These are phyloP conservation scores for Pegoplata infirma DNA, from an alignment of 2,888 invertebrate species.

Conservation along the genomic window DNA sequence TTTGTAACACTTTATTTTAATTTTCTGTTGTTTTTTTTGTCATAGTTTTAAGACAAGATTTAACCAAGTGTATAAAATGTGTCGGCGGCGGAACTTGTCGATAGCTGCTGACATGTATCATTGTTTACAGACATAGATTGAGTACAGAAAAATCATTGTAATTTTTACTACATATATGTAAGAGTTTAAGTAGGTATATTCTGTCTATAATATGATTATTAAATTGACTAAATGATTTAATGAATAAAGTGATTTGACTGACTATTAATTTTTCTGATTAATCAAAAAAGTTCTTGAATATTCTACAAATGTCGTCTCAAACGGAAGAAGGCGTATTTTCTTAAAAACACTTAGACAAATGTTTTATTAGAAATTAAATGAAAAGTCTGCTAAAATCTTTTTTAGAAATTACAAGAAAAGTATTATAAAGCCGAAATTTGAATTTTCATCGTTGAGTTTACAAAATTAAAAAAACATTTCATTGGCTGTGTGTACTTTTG, in stretches of 20 bases:
- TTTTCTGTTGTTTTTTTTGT: too few relatives aligned
- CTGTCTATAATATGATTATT: background rate
- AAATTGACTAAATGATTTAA: background rate
- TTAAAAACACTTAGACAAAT: too few relatives aligned
- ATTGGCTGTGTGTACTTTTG: too few relatives aligned
- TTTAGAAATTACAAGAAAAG: too few relatives aligned
- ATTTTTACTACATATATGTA: too few relatives aligned
- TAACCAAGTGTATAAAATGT: conserved; percentile 10
- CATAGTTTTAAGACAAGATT: conserved; percentile 15
- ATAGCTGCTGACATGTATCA: conserved; percentile 19
- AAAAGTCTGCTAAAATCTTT: too few relatives aligned
- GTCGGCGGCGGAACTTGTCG: conserved; percentile 45
- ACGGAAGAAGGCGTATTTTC: background rate
- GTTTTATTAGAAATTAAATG: background rate
- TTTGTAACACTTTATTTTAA: conserved; percentile 24
- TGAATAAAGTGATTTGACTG: background rate
- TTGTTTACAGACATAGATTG: too few relatives aligned
- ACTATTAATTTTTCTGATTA: background rate
- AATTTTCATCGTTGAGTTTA: too few relatives aligned
- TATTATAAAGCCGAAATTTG: too few relatives aligned
- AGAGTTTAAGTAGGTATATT: too few relatives aligned
- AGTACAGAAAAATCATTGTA: too few relatives aligned
- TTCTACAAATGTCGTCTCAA: background rate
- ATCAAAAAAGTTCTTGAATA: background rate
- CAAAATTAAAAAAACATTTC: too few relatives aligned